These are phyloP conservation scores for Hydrotaea cyrtoneurina DNA, from an alignment of 2,888 invertebrate species.

Conservation along the genomic window DNA sequence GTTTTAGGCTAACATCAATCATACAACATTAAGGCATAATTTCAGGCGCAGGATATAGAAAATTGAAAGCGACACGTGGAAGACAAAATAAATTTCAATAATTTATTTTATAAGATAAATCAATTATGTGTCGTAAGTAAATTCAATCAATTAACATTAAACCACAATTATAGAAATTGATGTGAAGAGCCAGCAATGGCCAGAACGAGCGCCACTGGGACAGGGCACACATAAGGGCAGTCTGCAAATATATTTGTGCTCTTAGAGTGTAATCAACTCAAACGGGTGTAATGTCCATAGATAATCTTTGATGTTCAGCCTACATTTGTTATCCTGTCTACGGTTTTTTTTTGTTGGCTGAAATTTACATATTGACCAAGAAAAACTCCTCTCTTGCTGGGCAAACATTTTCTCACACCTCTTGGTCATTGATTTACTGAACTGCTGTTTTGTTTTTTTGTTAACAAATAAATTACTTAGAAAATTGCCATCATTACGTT, in stretches of 20 bases:
- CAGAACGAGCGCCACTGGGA: not conserved
- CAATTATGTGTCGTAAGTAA: not conserved
- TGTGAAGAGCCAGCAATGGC: not conserved
- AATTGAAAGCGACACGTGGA: not conserved
- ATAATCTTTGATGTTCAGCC: not conserved
- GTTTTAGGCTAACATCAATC: not conserved
- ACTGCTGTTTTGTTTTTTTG: not conserved
- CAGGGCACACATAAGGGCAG: not conserved
- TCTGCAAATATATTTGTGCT: not conserved
- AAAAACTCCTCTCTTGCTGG: not conserved
- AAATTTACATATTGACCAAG: not conserved
- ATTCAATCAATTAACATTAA: not conserved
- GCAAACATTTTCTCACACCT: too few species aligned
- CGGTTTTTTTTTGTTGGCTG: not conserved
- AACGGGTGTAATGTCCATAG: not conserved
- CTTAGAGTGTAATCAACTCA: slow-evolving; percentile 2
- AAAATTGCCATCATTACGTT: slow-evolving; percentile 11
- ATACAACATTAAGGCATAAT: not conserved
- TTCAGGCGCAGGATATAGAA: not conserved
- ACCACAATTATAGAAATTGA: not conserved
- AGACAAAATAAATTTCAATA: not conserved
- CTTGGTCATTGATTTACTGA: too few species aligned
- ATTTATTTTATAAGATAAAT: not conserved
- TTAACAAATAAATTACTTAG: slow-evolving; percentile 25
- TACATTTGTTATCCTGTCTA: not conserved